phyloP scores from a whole-genome alignment of 2,888 invertebrate genomes.

The Leptopilina syphax region DNA sequence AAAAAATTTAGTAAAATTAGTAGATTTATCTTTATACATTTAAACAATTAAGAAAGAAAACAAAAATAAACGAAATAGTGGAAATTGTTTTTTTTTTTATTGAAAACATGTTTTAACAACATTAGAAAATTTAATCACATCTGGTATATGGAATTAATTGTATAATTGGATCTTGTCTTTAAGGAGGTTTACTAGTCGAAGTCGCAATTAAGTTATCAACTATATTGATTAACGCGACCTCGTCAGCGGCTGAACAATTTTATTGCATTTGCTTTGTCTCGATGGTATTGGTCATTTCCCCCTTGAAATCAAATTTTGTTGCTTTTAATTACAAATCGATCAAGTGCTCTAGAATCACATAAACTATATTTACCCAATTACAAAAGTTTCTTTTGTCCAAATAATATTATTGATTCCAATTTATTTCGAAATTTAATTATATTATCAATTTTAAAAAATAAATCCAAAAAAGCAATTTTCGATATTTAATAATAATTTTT shows the following conservation, averaged over 20 bases:
- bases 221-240: conserved; percentile 29
- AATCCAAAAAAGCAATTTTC: no score
- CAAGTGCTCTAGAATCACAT: background rate
- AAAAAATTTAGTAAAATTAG: no score
- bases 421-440: background rate
- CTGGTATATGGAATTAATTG: background rate
- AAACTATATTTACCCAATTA: conserved; percentile 10
- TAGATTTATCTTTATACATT: no score
- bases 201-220: conserved; percentile 22
- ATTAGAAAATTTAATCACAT: background rate
- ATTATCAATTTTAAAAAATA: no score
- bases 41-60: no score
- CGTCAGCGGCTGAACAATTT: conserved; percentile 10
- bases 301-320: conserved; percentile 24
- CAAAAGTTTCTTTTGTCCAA: background rate
- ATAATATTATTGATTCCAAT: background rate
- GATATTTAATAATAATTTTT: no score
- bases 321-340: conserved; percentile 30
- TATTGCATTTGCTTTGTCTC: conserved; percentile 33
- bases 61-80: no score
- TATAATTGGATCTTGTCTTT: conserved; percentile 28
- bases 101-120: no score
- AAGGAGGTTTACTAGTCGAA: conserved; percentile 16
- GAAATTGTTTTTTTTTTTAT: no score
- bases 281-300: background rate